Evolutionary conservation across 2,888 invertebrate genomes (phyloP).

Genomic region (Chrysolina oricalcia): DNA sequence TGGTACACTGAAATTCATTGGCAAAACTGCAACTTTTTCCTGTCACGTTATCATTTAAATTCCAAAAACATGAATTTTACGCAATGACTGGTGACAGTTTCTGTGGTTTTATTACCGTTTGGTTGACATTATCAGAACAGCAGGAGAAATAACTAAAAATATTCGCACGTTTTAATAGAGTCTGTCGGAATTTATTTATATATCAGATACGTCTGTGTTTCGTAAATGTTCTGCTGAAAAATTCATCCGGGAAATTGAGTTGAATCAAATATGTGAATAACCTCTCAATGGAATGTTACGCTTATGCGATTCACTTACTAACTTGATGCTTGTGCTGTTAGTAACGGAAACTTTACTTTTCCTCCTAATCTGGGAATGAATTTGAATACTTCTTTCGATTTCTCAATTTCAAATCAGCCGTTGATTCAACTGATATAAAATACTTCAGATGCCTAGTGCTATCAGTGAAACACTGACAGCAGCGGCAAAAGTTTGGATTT

Average conservation of each 20-base stretch:
- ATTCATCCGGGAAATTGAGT: neutral
- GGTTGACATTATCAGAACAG: constrained; percentile 19
- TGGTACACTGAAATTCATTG: neutral
- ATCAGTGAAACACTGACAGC: too few species aligned
- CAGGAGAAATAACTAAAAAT: constrained; percentile 11
- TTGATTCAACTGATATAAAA: too few species aligned
- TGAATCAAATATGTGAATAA: neutral
- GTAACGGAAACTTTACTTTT: too few species aligned
- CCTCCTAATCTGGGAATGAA: too few species aligned
- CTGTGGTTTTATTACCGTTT: neutral
- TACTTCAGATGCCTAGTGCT: too few species aligned
- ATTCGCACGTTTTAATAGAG: neutral
- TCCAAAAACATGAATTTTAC: constrained; percentile 2
- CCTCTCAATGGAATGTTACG: too few species aligned
- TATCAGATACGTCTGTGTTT: neutral
- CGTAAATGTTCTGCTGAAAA: neutral
- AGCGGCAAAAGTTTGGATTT: too few species aligned
- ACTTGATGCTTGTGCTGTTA: neutral
- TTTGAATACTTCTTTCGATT: too few species aligned
- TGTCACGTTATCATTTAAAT: constrained; percentile 4
- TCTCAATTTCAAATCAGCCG: too few species aligned
- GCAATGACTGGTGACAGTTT: neutral
- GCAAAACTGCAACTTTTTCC: neutral
- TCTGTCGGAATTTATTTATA: neutral
- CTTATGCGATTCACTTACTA: neutral